Conservation (phyloP, 2,888 invertebrate species). For the Dynastes maya region DNA sequence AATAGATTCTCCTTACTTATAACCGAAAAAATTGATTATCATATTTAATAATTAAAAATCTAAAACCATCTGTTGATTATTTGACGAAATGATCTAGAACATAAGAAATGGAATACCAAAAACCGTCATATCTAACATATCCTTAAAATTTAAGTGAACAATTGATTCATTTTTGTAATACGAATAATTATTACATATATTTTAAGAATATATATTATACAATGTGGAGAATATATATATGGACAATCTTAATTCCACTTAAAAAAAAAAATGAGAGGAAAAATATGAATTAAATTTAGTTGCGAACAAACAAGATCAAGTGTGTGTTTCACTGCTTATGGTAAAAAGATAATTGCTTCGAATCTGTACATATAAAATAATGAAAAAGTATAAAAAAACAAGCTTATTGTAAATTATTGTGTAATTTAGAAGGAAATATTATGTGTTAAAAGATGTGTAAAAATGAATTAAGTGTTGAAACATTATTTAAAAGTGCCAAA, state of each 20-base stretch:
- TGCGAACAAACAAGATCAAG: constrained; percentile 53
- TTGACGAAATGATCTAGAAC: not conserved
- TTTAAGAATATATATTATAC: constrained; percentile 55
- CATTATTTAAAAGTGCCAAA: constrained; percentile 62
- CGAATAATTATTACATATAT: constrained; percentile 29
- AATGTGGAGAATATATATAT: constrained; percentile 56
- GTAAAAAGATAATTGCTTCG: constrained; percentile 58
- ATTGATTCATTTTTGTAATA: constrained; percentile 56
- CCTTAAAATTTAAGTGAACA: constrained; percentile 55
- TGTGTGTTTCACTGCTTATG: constrained; percentile 53
- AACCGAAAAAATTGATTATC: too few species aligned
- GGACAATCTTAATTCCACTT: constrained; percentile 51
- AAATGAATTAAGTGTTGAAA: constrained; percentile 56
- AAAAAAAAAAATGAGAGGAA: constrained; percentile 5
- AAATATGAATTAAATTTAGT: constrained; percentile 16
- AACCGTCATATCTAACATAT: constrained; percentile 61
- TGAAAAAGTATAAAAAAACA: constrained; percentile 41
- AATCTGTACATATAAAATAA: constrained; percentile 55
- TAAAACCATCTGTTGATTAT: not conserved
- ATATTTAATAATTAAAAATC: not conserved
- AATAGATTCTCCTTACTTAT: too few species aligned
- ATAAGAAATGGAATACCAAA: constrained; percentile 52
- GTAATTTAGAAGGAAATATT: constrained; percentile 52
- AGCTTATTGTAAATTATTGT: constrained; percentile 60
- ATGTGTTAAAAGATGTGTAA: constrained; percentile 56